These are phyloP conservation scores for Schrankia costaestrigalis DNA, from an alignment of 2,888 invertebrate species.

Conservation along the genomic window DNA sequence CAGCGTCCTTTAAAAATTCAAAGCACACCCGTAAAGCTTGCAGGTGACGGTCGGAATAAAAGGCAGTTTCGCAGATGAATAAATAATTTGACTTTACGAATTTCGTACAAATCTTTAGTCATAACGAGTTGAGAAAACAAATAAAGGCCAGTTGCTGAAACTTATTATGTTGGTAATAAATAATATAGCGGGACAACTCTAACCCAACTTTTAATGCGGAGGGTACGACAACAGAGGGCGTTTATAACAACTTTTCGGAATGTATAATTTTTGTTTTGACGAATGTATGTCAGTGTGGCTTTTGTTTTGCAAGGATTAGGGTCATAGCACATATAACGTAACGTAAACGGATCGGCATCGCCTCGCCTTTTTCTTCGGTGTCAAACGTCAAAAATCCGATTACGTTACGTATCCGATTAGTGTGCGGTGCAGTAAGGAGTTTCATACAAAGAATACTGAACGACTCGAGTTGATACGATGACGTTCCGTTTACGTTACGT, in stretches of 20 bases:
- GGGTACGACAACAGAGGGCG: slow-evolving; percentile 27
- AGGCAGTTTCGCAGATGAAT: slow-evolving; percentile 59
- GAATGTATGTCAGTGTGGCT: background rate
- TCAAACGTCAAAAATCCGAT: too few species aligned
- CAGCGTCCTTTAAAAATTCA: slow-evolving; percentile 40
- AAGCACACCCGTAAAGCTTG: slow-evolving; percentile 28
- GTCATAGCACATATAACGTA: too few species aligned
- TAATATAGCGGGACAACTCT: slow-evolving; percentile 65
- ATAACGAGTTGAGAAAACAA: slow-evolving; percentile 75
- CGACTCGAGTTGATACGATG: too few species aligned
- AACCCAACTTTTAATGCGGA: slow-evolving; percentile 58
- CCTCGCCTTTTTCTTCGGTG: too few species aligned
- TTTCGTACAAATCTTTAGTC: slow-evolving; percentile 63
- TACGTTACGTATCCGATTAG: too few species aligned
- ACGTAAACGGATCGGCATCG: too few species aligned
- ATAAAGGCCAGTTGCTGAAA: slow-evolving; percentile 56
- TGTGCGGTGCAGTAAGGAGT: too few species aligned
- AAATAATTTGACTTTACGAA: slow-evolving; percentile 71
- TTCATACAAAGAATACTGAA: too few species aligned
- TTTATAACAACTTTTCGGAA: slow-evolving; percentile 10
- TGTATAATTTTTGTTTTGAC: slow-evolving; percentile 3
- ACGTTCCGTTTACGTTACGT: too few species aligned
- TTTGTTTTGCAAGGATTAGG: too few species aligned
- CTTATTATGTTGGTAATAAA: slow-evolving; percentile 73
- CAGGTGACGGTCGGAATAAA: slow-evolving; percentile 34